Evolutionary conservation across 2,797 vertebrate genomes (phyloP).

Genomic region (Parambassis ranga): DNA sequence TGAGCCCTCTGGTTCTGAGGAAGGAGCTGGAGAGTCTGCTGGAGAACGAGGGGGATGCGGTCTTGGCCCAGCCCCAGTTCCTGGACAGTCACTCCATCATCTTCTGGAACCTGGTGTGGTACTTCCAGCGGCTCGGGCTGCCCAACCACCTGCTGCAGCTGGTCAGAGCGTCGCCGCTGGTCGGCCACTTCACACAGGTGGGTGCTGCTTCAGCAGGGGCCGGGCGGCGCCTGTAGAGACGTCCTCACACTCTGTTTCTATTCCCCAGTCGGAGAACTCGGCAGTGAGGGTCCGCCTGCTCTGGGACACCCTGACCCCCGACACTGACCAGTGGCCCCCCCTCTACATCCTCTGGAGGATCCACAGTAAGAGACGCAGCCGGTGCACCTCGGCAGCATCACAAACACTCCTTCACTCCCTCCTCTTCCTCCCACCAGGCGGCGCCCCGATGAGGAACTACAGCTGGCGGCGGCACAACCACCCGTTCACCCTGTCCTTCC

Average conservation of each 20-base stretch:
- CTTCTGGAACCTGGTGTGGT: constrained; percentile 97
- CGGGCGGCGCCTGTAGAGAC: too few relatives aligned
- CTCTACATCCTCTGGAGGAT: constrained; percentile 92
- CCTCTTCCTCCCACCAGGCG: constrained; percentile 66
- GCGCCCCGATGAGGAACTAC: constrained; percentile 72
- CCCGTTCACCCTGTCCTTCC: constrained; percentile 82
- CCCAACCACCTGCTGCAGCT: constrained; percentile 87
- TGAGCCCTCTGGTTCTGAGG: constrained; percentile 91
- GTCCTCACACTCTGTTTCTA: not conserved
- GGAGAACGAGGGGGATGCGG: constrained; percentile 91
- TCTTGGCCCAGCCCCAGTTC: constrained; percentile 86
- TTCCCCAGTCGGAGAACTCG: constrained; percentile 64
- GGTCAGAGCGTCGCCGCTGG: constrained; percentile 79
- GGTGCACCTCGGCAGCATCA: too few relatives aligned
- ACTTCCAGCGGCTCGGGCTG: constrained; percentile 87
- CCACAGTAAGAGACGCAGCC: constrained; percentile 83
- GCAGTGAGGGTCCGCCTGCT: constrained; percentile 82
- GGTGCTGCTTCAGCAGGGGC: too few relatives aligned
- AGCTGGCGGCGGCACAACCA: constrained; percentile 81
- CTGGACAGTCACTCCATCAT: constrained; percentile 92
- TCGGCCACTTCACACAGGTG: constrained; percentile 74
- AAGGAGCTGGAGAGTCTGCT: constrained; percentile 94
- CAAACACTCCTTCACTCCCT: too few relatives aligned
- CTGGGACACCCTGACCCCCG: constrained; percentile 89
- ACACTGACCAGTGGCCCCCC: constrained; percentile 87